These are phyloP conservation scores for Alsophila aescularia DNA, from an alignment of 2,888 invertebrate species.

Conservation along the genomic window DNA sequence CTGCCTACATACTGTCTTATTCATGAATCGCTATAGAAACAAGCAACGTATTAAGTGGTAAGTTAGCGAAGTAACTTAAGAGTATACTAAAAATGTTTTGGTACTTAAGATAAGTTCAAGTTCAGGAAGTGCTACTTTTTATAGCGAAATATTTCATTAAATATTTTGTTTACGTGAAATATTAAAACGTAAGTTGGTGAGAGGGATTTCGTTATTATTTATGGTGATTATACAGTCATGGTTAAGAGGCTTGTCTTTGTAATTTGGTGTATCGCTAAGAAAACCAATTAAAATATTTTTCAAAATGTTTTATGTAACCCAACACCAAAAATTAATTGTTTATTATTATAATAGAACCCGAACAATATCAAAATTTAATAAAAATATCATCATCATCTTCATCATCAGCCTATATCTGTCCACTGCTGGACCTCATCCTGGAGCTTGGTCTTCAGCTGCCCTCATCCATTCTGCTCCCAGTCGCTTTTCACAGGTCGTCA, in stretches of 20 bases:
- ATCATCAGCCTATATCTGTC: too few relatives aligned
- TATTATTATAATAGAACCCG: too few relatives aligned
- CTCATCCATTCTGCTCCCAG: too few relatives aligned
- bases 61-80: slow-evolving; percentile 41
- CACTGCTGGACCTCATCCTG: too few relatives aligned
- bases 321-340: too few relatives aligned
- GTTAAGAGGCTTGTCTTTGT: slow-evolving; percentile 15
- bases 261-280: neutral
- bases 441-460: too few relatives aligned
- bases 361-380: too few relatives aligned
- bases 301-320: too few relatives aligned
- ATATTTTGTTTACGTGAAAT: slow-evolving; percentile 27
- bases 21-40: slow-evolving; percentile 38
- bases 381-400: too few relatives aligned
- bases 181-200: slow-evolving; percentile 23
- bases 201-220: slow-evolving; percentile 25
- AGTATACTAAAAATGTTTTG: slow-evolving; percentile 33
- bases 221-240: slow-evolving; percentile 16
- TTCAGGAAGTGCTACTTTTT: slow-evolving; percentile 25
- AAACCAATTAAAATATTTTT: neutral
- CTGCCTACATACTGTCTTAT: slow-evolving; percentile 29
- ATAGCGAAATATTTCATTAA: slow-evolving; percentile 26
- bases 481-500: too few relatives aligned
- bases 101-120: slow-evolving; percentile 31
- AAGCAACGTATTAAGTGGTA: slow-evolving; percentile 43